Conservation (phyloP, 1,140 invertebrate genomes). For the Battus philenor region DNA sequence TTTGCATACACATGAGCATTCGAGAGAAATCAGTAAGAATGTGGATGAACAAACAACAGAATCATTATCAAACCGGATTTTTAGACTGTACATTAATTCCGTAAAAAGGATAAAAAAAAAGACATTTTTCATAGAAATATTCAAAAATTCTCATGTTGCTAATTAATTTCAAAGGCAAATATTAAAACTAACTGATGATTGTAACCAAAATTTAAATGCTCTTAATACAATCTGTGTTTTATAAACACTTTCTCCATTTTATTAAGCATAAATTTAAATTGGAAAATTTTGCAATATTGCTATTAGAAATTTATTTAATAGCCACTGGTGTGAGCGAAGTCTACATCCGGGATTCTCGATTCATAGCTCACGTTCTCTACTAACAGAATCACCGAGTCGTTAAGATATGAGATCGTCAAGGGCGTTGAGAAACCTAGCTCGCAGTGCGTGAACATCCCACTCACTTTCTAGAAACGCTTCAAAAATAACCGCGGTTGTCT, state of each 20-base stretch:
- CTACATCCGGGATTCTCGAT: slow-evolving; percentile 2
- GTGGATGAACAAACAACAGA: background rate
- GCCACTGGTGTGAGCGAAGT: slow-evolving; percentile 9
- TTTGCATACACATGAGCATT: slow-evolving; percentile 32
- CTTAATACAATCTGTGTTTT: too few species aligned
- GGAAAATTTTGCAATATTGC: too few species aligned
- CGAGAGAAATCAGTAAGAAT: slow-evolving; percentile 37
- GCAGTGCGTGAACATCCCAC: slow-evolving; percentile 22
- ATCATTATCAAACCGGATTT: background rate
- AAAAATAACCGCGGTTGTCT: slow-evolving; percentile 38
- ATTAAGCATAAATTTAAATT: too few species aligned
- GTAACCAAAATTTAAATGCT: too few species aligned
- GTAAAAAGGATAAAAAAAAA: too few species aligned
- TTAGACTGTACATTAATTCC: too few species aligned
- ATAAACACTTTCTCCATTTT: too few species aligned
- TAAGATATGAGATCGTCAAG: slow-evolving; percentile 13
- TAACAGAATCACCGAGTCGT: slow-evolving; percentile 1
- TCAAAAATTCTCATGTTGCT: too few species aligned
- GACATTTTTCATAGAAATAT: too few species aligned
- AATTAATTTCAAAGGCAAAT: too few species aligned
- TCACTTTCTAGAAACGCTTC: slow-evolving; percentile 44
- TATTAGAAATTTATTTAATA: too few species aligned
- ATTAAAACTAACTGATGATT: too few species aligned
- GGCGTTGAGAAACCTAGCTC: slow-evolving; percentile 10
- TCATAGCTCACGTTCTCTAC: slow-evolving; percentile 1